These are phyloP conservation scores for Pherbina coryleti DNA, from an alignment of 2,888 invertebrate genomes.

Conservation along the genomic window DNA sequence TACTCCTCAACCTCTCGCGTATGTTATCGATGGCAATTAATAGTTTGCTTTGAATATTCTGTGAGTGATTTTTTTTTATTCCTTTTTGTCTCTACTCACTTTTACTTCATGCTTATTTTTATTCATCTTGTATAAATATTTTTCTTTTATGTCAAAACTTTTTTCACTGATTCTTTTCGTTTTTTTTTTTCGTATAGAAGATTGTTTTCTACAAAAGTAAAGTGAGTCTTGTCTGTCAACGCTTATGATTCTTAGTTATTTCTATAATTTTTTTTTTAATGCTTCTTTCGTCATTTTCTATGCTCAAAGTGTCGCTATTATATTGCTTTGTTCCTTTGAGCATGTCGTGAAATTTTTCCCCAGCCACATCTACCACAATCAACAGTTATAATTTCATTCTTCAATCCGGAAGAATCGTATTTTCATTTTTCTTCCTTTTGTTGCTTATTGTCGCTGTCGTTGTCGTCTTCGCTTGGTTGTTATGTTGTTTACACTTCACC, in stretches of 20 bases:
- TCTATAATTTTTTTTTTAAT: background rate
- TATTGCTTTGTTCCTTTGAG: background rate
- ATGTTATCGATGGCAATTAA: too few species aligned
- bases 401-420: background rate
- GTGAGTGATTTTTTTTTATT: too few species aligned
- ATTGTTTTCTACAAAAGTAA: background rate
- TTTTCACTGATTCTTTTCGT: background rate
- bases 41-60: too few species aligned
- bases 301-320: background rate
- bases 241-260: background rate
- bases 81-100: too few species aligned
- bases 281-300: background rate
- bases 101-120: background rate
- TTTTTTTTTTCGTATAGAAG: background rate
- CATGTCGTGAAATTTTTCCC: slow-evolving; percentile 12
- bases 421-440: background rate
- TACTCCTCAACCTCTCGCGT: background rate
- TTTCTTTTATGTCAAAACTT: background rate
- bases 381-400: slow-evolving; percentile 18
- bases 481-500: slow-evolving; percentile 43
- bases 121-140: background rate
- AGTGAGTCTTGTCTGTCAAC: background rate
- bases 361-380: background rate
- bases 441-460: background rate
- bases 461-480: background rate